Evolutionary conservation across 2,888 invertebrate species (phyloP).

Genomic region (Phengaris arion): DNA sequence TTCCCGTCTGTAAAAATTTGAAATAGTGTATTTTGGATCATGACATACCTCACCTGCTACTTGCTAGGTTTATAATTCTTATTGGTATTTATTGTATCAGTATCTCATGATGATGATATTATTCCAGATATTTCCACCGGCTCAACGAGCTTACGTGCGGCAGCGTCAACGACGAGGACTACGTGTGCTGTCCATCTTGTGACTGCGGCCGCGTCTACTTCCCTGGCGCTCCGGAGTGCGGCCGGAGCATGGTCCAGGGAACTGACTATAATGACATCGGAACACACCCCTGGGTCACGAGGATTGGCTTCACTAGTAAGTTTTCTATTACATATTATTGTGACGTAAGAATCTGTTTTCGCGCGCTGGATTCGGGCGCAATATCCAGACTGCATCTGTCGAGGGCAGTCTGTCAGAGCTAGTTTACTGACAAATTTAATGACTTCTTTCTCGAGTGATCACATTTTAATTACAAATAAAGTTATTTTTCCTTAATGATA

Average conservation of each 20-base stretch:
- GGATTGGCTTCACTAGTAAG: conserved; percentile 88
- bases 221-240: conserved; percentile 76
- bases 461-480: too few relatives aligned
- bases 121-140: conserved; percentile 72
- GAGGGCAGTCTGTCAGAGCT: too few relatives aligned
- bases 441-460: too few relatives aligned
- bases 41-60: too few relatives aligned
- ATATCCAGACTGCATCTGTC: too few relatives aligned
- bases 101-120: neutral
- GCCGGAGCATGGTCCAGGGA: conserved; percentile 83
- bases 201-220: conserved; percentile 65
- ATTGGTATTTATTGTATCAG: neutral
- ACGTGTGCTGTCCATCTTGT: conserved; percentile 81
- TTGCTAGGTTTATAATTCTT: too few relatives aligned
- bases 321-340: conserved; percentile 32
- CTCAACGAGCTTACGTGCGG: conserved; percentile 81
- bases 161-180: conserved; percentile 75
- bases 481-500: too few relatives aligned
- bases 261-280: conserved; percentile 84
- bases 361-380: too few relatives aligned
- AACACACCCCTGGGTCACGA: conserved; percentile 86
- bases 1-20: too few relatives aligned
- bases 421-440: too few relatives aligned
- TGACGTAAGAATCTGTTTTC: too few relatives aligned
- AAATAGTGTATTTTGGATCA: too few relatives aligned